Evolutionary conservation across 2,797 vertebrate species (phyloP).

Genomic region (Tympanoctomys barrerae): DNA sequence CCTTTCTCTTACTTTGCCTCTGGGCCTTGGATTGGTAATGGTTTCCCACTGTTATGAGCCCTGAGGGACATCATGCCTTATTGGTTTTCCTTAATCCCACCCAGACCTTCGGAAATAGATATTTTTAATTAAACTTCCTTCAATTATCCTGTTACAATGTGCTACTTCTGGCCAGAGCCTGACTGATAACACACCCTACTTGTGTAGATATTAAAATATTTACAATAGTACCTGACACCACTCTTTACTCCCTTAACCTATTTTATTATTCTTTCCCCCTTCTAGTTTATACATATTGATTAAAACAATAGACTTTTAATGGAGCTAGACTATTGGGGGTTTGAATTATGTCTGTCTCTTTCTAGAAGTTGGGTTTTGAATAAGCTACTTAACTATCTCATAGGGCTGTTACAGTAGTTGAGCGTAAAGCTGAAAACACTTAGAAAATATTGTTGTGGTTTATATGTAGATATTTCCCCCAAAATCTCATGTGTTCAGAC

Average conservation of each 20-base stretch:
- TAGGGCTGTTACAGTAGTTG: neutral
- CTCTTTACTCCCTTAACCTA: neutral
- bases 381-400: neutral
- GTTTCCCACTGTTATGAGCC: neutral
- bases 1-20: neutral
- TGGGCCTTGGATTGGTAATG: neutral
- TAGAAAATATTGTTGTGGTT: neutral
- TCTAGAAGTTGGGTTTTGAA: neutral
- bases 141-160: neutral
- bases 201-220: neutral
- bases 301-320: neutral
- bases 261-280: neutral
- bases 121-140: neutral
- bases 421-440: neutral
- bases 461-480: neutral
- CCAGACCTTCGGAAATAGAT: neutral
- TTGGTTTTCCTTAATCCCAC: neutral
- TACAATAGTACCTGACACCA: neutral
- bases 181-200: neutral
- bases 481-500: neutral
- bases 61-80: neutral
- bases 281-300: neutral
- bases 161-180: neutral
- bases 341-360: neutral
- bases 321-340: neutral